These are phyloP conservation scores for Poeciliopsis infans DNA, from an alignment of 2,797 vertebrate species.

Conservation along the genomic window DNA sequence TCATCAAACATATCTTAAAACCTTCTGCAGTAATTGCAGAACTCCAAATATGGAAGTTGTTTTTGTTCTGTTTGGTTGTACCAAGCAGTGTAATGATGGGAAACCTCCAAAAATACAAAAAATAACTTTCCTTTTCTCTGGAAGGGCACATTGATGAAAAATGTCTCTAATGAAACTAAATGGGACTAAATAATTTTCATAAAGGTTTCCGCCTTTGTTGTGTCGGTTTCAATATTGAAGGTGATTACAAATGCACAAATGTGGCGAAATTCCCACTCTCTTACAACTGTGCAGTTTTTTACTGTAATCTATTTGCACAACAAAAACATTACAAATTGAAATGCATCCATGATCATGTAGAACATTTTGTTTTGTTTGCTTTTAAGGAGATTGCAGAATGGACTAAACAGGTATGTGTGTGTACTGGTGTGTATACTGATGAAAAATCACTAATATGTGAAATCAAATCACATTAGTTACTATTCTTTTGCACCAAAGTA, in stretches of 20 bases:
- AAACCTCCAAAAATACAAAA: background rate
- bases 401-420: no score
- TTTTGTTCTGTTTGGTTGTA: background rate
- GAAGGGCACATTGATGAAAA: background rate
- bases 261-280: background rate
- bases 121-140: background rate
- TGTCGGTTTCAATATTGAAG: background rate
- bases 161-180: background rate
- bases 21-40: background rate
- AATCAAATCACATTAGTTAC: background rate
- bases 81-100: background rate
- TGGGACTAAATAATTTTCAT: background rate
- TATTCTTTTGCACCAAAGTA: no score
- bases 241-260: background rate
- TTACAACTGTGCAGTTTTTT: background rate
- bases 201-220: background rate
- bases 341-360: background rate
- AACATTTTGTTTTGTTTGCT: background rate
- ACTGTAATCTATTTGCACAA: background rate
- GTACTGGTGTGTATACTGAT: no score
- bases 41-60: background rate
- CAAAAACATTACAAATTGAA: background rate
- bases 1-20: background rate
- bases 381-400: no score
- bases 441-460: background rate